phyloP scores from a whole-genome alignment of 2,797 vertebrate genomes.

The Eurystomus glaucurus region DNA sequence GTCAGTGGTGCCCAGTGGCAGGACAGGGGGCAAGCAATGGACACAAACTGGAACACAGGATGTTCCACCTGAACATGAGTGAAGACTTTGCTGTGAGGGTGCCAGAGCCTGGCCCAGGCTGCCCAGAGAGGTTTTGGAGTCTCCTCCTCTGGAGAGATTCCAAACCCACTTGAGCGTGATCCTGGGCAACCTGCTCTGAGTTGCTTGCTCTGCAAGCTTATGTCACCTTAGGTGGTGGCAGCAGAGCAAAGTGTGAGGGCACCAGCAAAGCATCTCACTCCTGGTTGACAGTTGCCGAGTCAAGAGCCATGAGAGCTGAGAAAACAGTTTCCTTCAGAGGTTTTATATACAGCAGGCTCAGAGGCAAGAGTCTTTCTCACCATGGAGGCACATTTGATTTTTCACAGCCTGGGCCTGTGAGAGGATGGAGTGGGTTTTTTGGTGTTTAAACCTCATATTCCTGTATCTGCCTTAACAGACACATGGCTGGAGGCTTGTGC shows the following conservation, averaged over 20 bases:
- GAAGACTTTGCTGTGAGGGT: too few species aligned
- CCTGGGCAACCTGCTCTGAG: neutral
- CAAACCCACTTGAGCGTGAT: too few species aligned
- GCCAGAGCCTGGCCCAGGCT: too few species aligned
- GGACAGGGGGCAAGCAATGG: too few species aligned
- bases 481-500: neutral
- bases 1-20: neutral
- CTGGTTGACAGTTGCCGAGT: neutral
- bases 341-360: conserved; percentile 14
- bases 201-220: neutral
- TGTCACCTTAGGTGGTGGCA: neutral
- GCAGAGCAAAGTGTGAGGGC: neutral
- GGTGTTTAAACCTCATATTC: neutral
- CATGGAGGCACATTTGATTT: neutral
- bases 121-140: too few species aligned
- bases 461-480: neutral
- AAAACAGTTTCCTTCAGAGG: neutral
- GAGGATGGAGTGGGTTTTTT: neutral
- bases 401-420: neutral
- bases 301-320: neutral
- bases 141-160: too few species aligned
- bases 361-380: neutral
- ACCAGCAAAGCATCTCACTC: neutral
- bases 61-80: too few species aligned
- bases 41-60: too few species aligned